These are phyloP conservation scores for Pyrocoelia pectoralis DNA, from an alignment of 2,888 invertebrate species.

Conservation along the genomic window DNA sequence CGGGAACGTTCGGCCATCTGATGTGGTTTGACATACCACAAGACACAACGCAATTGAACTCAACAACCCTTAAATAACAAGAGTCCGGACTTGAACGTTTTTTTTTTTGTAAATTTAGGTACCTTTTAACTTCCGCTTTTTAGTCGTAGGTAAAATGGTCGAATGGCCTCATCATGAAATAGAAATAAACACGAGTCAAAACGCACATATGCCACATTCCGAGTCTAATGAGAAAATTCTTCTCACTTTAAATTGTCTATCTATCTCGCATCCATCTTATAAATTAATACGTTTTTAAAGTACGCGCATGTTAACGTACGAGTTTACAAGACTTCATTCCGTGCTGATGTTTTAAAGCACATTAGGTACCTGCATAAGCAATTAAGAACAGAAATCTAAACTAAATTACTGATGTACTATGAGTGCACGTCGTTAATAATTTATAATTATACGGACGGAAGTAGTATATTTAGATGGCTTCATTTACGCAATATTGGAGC, in stretches of 20 bases:
- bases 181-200: slow-evolving; percentile 32
- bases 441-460: slow-evolving; percentile 26
- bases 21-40: slow-evolving; percentile 29
- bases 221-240: slow-evolving; percentile 35
- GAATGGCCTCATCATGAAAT: slow-evolving; percentile 18
- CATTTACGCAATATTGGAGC: slow-evolving; percentile 16
- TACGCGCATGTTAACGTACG: slow-evolving; percentile 16
- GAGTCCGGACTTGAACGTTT: slow-evolving; percentile 15
- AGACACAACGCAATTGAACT: slow-evolving; percentile 29
- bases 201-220: slow-evolving; percentile 30
- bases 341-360: slow-evolving; percentile 15
- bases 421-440: slow-evolving; percentile 27
- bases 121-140: slow-evolving; percentile 5
- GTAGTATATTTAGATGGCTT: slow-evolving; percentile 26
- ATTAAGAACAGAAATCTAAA: slow-evolving; percentile 25
- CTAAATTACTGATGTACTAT: slow-evolving; percentile 25
- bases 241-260: slow-evolving; percentile 19
- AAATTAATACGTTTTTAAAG: slow-evolving; percentile 31
- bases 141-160: background rate
- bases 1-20: slow-evolving; percentile 36
- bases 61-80: slow-evolving; percentile 19
- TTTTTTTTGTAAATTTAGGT: no score
- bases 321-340: slow-evolving; percentile 16
- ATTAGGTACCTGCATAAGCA: slow-evolving; percentile 22
- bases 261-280: slow-evolving; percentile 28